Percentiles rank a stretch among this genome's conserved stretches.
Evolutionary conservation across 1,140 invertebrate species (phyloP).

Genomic region (Lamellibrachia luymesi): DNA sequence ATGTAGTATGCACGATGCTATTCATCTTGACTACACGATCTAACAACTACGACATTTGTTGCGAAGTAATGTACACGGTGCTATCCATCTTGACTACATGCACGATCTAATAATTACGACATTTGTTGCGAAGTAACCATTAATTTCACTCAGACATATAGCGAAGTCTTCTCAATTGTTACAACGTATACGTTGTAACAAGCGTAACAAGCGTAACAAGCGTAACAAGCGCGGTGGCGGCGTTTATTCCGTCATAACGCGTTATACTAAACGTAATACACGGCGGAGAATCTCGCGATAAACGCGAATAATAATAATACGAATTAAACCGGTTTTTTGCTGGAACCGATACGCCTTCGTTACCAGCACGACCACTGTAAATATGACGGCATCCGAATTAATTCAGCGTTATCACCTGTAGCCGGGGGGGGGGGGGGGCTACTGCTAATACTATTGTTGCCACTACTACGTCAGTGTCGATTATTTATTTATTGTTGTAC

Average conservation of each 20-base stretch:
- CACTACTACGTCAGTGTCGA: background rate
- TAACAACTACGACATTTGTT: background rate
- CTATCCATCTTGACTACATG: background rate
- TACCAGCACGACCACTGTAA: background rate
- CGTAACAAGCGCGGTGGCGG: background rate
- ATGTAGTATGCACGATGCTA: background rate
- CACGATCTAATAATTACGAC: background rate
- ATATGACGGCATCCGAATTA: background rate
- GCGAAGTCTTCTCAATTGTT: background rate
- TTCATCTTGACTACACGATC: background rate
- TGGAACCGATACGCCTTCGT: background rate
- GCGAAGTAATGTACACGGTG: background rate
- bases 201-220: background rate
- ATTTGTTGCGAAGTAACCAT: background rate
- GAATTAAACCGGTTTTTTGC: background rate
- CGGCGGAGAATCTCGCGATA: background rate
- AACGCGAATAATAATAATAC: background rate
- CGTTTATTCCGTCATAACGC: background rate
- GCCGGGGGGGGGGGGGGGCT: background rate
- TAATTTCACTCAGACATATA: background rate
- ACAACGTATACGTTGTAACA: background rate
- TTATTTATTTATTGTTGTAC: conserved; percentile 6
- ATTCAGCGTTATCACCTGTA: background rate
- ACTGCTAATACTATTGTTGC: background rate
- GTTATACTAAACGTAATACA: background rate